Evolutionary conservation across 1,140 invertebrate genomes (phyloP).

Genomic region (Globodera ellingtonae): DNA sequence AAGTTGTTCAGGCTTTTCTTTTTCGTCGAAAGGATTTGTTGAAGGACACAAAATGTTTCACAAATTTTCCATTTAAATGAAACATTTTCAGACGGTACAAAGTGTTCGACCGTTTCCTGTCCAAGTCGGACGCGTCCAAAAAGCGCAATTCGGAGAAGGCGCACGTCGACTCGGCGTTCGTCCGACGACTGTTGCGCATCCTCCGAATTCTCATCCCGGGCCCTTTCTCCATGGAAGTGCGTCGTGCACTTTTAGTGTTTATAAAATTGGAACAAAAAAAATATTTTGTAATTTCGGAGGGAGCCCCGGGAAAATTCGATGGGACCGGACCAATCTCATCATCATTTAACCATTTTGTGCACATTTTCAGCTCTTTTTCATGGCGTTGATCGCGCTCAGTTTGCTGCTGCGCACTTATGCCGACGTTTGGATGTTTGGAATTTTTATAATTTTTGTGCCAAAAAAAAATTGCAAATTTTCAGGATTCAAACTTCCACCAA

Average conservation of each 20-base stretch:
- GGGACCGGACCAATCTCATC: conserved; percentile 19
- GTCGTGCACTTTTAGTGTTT: background rate
- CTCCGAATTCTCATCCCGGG: conserved; percentile 83
- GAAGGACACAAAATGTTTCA: too few species aligned
- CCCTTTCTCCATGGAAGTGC: conserved; percentile 67
- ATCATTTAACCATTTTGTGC: background rate
- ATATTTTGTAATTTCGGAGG: conserved; percentile 20
- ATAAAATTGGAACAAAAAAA: background rate
- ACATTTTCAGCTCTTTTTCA: conserved; percentile 73
- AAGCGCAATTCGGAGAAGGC: conserved; percentile 73
- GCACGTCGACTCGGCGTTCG: conserved; percentile 82
- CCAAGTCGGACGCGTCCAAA: conserved; percentile 46
- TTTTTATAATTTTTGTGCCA: background rate
- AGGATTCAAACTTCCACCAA: conserved; percentile 70
- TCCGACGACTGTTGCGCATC: conserved; percentile 77
- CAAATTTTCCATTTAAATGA: background rate
- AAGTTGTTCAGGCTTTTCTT: too few species aligned
- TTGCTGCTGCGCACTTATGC: conserved; percentile 85
- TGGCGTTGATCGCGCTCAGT: conserved; percentile 79
- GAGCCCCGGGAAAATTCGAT: background rate
- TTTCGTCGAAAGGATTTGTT: too few species aligned
- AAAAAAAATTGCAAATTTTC: background rate
- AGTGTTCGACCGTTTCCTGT: background rate
- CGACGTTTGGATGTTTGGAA: conserved; percentile 82
- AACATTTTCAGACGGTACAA: conserved; percentile 14